phyloP scores from a whole-genome alignment of 2,797 vertebrate species.

The Miichthys miiuy region DNA sequence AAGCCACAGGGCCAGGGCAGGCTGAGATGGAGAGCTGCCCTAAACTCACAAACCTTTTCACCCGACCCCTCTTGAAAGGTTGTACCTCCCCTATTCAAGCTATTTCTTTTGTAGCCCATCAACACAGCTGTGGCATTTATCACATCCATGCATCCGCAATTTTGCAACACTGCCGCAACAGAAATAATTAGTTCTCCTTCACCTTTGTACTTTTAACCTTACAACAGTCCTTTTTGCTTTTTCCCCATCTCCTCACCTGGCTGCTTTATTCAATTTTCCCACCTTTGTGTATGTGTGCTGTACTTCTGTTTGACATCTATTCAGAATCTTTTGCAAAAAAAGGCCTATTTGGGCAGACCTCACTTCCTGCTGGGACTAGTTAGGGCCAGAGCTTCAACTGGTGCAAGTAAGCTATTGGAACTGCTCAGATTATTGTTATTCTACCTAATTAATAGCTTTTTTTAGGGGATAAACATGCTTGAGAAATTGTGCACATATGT shows the following conservation, averaged over 20 bases:
- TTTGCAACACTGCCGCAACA: neutral
- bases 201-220: neutral
- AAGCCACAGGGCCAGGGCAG: conserved; percentile 35
- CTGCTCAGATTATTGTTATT: too few relatives aligned
- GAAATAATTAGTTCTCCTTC: neutral
- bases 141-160: neutral
- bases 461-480: too few relatives aligned
- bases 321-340: neutral
- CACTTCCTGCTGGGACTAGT: neutral
- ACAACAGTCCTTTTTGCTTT: neutral
- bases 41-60: conserved; percentile 35
- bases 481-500: too few relatives aligned
- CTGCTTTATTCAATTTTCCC: neutral
- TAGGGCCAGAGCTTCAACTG: neutral
- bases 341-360: neutral
- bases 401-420: too few relatives aligned
- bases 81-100: neutral
- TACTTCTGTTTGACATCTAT: neutral
- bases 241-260: neutral
- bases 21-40: conserved; percentile 45
- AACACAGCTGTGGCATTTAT: conserved; percentile 19
- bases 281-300: neutral
- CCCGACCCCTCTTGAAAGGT: conserved; percentile 27
- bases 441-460: too few relatives aligned
- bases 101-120: conserved; percentile 5